Evolutionary conservation across 2,113 vertebrate genomes (phyloP), one percentile per base, ranked within the genome.

Genomic region (Nothocercus nigrocapillus): DNA sequence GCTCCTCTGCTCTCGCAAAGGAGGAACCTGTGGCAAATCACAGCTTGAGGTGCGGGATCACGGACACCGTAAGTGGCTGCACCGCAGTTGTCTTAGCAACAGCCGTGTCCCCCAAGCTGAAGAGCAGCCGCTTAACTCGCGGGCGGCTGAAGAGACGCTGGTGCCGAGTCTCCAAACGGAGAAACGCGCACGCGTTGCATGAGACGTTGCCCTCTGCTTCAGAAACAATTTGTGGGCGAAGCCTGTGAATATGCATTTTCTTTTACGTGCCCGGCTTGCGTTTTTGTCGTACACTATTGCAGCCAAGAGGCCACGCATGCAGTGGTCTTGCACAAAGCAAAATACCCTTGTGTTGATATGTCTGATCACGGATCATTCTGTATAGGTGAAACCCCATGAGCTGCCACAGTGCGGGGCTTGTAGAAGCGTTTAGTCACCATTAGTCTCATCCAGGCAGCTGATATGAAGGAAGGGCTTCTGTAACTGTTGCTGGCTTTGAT

Each of bases 21-120:
- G 76, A 96, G 88, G 84, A 75, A 94, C 82, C 63, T 42, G 82
- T 74, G 82, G 75, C 78, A 96, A 91, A 97, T 97, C 94, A 56
- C 91, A 85, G 78, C 82, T 90, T 22, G 44, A 82, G 72, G 85
- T 91, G 80, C 88, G 36, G 42, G 88, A 89, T 94, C 96, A 96
- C 13, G 81, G 93, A 30, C 81, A 44, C 44, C 10, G 62, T 27
- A 67, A 90, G 89, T 36, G 70, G 62, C 75, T 83, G 78, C 92
- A 64, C 91, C 0, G 3, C 90, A 87, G 97, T 97, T 96, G 97
- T 96, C 97, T 68, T 97, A 96, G 96, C 96, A 97, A 97, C 96
- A 84, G 72, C 70, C 88, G 87, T 82, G 89, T 90, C 88, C 94
- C 94, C 91, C 45, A 27, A 73, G 73, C 70, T 86, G 8, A 75